phyloP scores from a whole-genome alignment of 2,797 vertebrate species.

The Scarus forsteni region DNA sequence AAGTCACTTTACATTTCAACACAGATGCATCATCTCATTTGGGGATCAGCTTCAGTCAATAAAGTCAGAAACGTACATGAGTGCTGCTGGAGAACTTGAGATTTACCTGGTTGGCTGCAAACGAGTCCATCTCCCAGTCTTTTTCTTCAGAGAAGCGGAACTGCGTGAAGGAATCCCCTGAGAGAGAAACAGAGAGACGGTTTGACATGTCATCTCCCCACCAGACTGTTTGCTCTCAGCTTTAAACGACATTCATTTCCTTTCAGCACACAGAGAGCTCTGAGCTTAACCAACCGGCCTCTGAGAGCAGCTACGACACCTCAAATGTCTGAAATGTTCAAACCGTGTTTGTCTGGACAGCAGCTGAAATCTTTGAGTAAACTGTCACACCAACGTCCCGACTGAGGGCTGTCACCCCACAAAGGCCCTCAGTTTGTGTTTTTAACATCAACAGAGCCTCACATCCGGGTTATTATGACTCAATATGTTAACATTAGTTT shows the following conservation, averaged over 20 bases:
- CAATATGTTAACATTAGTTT: background rate
- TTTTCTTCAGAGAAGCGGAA: conserved; percentile 96
- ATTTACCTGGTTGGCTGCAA: conserved; percentile 87
- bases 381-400: conserved; percentile 18
- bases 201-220: background rate
- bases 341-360: conserved; percentile 17
- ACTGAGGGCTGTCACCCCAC: conserved; percentile 30
- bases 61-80: background rate
- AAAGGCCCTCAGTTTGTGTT: conserved; percentile 12
- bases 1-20: no score
- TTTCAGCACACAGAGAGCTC: background rate
- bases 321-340: conserved; percentile 2
- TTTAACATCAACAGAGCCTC: conserved; percentile 21
- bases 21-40: no score
- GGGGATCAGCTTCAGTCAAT: background rate
- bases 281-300: background rate
- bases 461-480: background rate
- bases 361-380: conserved; percentile 22
- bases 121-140: conserved; percentile 89
- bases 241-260: conserved; percentile 3
- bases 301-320: conserved; percentile 4
- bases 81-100: background rate
- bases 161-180: conserved; percentile 95
- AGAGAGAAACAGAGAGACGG: conserved; percentile 36
- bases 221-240: background rate